Evolutionary conservation across 2,113 vertebrate genomes (phyloP), one percentile per base, ranked within the genome.

Genomic region (Synchiropus splendidus): DNA sequence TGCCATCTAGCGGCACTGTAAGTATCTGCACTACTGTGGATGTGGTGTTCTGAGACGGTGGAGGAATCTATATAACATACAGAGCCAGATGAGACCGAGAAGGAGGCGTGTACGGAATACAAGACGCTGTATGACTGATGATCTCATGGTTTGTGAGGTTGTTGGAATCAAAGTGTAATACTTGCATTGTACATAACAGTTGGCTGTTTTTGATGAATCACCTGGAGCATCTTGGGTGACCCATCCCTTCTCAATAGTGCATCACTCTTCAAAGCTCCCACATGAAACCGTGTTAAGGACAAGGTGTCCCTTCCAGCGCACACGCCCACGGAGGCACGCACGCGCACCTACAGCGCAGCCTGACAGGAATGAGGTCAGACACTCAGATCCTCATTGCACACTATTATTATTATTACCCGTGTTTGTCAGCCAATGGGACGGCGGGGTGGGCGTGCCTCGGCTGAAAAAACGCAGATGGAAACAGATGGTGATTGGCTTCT

Each of bases 351-450:
- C 87, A 87, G 53, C 51, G 56, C 49, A 74, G 71, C 77, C 75
- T 78, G 87, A 89, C 87, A 90, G 86, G 90, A 94, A 96, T 95
- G 92, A 95, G 92, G 92, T 95, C 92, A 96, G 92, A 87, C 88
- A 86, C 84, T 86, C 82, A 84, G 89, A 88, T 92, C 87, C 89
- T 90, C 88, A 90, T 92, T 90, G 92, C 91, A 90, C 87, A 88
- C 89, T 85, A 87, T 87, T 84, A 86, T 87, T 88, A 91, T 91
- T 90, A 90, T 91, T 90, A 84, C 89, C 87, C 78, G 64, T 81
- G 79, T 65, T 80, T 80, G 64, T 81, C 84, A 66, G 71, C 92
- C 92, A 94, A 94, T 94, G 21, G 66, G 64, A 59, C 44, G 44
- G 45, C 2, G 32, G 4, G 40, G 37, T 64, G 73, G 92, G 91